These are phyloP conservation scores for Marronus borbonicus DNA, from an alignment of 2,888 invertebrate species.

Conservation along the genomic window DNA sequence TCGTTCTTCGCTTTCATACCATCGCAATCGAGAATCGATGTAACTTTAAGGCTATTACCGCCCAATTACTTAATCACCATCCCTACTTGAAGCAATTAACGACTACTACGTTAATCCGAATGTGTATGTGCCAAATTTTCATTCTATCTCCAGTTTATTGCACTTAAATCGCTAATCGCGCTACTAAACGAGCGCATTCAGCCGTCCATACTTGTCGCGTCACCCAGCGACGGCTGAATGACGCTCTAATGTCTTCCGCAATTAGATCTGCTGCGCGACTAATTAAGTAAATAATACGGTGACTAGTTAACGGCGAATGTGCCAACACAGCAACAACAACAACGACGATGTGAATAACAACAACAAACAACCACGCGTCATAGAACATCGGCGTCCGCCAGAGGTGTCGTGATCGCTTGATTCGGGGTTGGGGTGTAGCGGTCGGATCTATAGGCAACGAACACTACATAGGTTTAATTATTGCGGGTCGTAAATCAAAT, in stretches of 20 bases:
- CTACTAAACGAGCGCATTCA: background rate
- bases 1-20: too few species aligned
- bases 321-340: background rate
- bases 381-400: background rate
- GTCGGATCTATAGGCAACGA: background rate
- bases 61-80: too few species aligned
- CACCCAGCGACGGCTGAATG: background rate
- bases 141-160: background rate
- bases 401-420: background rate
- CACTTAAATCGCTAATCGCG: background rate
- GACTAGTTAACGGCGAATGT: background rate
- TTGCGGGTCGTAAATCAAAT: slow-evolving; percentile 51
- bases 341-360: background rate
- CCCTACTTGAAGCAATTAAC: too few species aligned
- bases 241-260: slow-evolving; percentile 5
- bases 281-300: slow-evolving; percentile 35
- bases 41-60: too few species aligned
- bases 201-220: background rate
- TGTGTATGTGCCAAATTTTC: too few species aligned
- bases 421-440: background rate
- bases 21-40: too few species aligned
- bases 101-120: too few species aligned
- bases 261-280: slow-evolving; percentile 27
- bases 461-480: slow-evolving; percentile 47
- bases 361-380: background rate